These are phyloP conservation scores for Thunnus albacares DNA, from an alignment of 2,797 vertebrate genomes.

Conservation along the genomic window DNA sequence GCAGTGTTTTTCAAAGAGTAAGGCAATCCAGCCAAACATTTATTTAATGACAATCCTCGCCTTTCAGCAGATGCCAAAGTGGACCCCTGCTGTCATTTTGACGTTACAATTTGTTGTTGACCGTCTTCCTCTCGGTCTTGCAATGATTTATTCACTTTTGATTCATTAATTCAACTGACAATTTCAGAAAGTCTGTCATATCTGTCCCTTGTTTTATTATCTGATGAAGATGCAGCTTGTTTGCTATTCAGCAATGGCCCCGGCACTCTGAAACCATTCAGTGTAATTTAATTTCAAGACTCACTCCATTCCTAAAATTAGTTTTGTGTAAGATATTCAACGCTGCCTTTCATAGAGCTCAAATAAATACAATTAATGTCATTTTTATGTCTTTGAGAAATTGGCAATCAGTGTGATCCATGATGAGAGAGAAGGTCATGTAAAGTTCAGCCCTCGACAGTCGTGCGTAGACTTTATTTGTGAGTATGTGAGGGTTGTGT, in stretches of 20 bases:
- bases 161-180: conserved; percentile 32
- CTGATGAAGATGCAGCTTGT: conserved; percentile 26
- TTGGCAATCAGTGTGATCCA: conserved; percentile 13
- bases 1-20: conserved; percentile 44
- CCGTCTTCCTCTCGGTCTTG: conserved; percentile 11
- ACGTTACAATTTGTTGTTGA: conserved; percentile 11
- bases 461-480: background rate
- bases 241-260: conserved; percentile 5
- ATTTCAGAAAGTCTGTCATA: conserved; percentile 29
- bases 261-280: conserved; percentile 17
- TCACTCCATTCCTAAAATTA: conserved; percentile 48
- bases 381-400: conserved; percentile 36
- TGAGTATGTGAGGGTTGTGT: conserved; percentile 17
- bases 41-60: conserved; percentile 57
- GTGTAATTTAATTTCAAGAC: conserved; percentile 43
- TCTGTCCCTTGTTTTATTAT: conserved; percentile 28
- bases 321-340: conserved; percentile 34
- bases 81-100: conserved; percentile 32
- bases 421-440: conserved; percentile 43
- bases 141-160: conserved; percentile 27
- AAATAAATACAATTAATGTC: conserved; percentile 60
- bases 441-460: conserved; percentile 55
- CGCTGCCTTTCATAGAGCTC: conserved; percentile 27
- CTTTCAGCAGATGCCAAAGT: conserved; percentile 56
- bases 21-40: conserved; percentile 46